Percentiles rank a stretch among this genome's conserved stretches.
phyloP scores from a whole-genome alignment of 2,797 vertebrate species.

The Myioborus melanocephalus region DNA sequence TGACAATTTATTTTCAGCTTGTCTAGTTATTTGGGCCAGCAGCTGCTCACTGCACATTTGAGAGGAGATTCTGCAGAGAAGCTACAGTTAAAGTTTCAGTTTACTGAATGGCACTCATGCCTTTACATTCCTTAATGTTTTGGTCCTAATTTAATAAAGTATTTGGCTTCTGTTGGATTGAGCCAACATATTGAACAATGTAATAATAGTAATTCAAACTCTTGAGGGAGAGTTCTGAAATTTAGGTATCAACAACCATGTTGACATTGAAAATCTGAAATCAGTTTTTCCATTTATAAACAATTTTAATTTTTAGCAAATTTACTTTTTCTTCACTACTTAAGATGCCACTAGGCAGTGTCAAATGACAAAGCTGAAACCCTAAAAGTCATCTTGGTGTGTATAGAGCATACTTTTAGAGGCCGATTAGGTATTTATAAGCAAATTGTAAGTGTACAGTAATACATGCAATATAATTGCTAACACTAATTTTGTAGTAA shows the following conservation, averaged over 20 bases:
- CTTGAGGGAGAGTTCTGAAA: constrained; percentile 18
- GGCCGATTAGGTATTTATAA: constrained; percentile 55
- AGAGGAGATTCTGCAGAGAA: constrained; percentile 33
- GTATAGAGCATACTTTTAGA: constrained; percentile 41
- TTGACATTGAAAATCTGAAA: constrained; percentile 28
- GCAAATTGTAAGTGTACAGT: constrained; percentile 68
- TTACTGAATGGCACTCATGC: background rate
- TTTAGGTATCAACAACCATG: constrained; percentile 22
- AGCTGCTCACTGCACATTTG: background rate
- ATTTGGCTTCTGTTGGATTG: background rate
- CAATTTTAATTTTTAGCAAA: background rate
- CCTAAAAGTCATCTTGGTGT: constrained; percentile 17
- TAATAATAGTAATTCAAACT: background rate
- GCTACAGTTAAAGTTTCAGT: constrained; percentile 2
- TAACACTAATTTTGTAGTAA: constrained; percentile 67
- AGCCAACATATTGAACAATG: background rate
- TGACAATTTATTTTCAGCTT: background rate
- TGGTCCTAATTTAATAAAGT: constrained; percentile 26
- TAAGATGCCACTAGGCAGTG: constrained; percentile 29
- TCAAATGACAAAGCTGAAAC: constrained; percentile 59
- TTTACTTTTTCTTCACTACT: constrained; percentile 19
- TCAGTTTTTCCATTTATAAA: background rate
- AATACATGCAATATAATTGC: constrained; percentile 78
- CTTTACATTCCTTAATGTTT: background rate
- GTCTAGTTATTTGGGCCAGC: background rate